A percentile compares a stretch with the other conserved stretches of the same genome.
Evolutionary conservation across 2,888 invertebrate species (phyloP).

Genomic region (Luperina nickerlii): DNA sequence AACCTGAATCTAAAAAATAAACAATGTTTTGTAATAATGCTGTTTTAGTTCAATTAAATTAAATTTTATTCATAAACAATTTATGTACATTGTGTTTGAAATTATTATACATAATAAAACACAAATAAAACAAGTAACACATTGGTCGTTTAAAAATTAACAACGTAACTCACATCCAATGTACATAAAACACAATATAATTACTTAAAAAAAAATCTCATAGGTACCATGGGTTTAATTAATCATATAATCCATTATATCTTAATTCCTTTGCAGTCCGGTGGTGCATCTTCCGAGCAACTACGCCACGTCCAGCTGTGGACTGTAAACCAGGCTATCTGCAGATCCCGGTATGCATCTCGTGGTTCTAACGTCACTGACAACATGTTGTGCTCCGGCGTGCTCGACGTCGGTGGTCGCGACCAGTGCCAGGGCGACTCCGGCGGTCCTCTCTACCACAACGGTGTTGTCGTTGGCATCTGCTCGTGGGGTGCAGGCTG

Average conservation of each 20-base stretch:
- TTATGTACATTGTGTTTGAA: too few relatives aligned
- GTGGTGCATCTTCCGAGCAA: conserved; percentile 67
- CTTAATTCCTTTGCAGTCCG: conserved; percentile 53
- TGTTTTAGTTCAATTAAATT: neutral
- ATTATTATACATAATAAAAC: too few relatives aligned
- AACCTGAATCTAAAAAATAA: neutral
- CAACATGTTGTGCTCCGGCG: conserved; percentile 77
- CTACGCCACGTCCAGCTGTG: conserved; percentile 72
- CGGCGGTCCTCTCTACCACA: conserved; percentile 74
- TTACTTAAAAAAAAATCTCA: too few relatives aligned
- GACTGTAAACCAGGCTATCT: conserved; percentile 71
- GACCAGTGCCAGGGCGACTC: conserved; percentile 75
- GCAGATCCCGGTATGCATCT: conserved; percentile 67
- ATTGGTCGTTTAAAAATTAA: too few relatives aligned
- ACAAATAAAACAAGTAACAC: too few relatives aligned
- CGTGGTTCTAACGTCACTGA: conserved; percentile 59
- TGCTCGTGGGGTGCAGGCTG: conserved; percentile 71
- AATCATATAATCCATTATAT: too few relatives aligned
- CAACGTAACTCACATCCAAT: neutral
- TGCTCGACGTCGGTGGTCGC: conserved; percentile 72
- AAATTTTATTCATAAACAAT: neutral
- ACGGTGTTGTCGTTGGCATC: conserved; percentile 70
- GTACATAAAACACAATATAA: neutral
- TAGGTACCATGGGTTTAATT: too few relatives aligned
- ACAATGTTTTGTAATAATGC: neutral